Evolutionary conservation across 2,113 vertebrate genomes (phyloP), one percentile per base, ranked within the genome.

Genomic region (Pluvianellus socialis): DNA sequence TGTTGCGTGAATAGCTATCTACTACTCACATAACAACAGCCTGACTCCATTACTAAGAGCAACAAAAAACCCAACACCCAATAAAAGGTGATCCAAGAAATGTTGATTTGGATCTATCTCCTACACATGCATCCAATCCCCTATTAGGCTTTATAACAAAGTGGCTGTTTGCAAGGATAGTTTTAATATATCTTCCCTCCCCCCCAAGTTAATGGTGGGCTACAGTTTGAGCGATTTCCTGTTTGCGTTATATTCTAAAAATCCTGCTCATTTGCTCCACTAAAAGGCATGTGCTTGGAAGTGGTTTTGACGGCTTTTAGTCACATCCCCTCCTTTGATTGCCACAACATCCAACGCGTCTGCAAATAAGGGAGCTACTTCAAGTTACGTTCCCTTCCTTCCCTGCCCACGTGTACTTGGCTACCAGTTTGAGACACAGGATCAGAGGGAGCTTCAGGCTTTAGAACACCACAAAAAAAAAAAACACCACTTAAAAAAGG

Each of bases 221-320:
- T 90, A 79, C 22, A 95, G 58, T 88, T 89, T 95, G 77, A 77
- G 80, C 67, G 50, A 91, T 96, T 96, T 96, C 92, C 93, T 96
- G 87, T 94, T 96, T 94, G 74, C 61, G 72, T 90, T 96, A 85
- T 65, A 73, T 79, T 82, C 53, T 88, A 73, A 93, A 94, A 96
- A 86, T 88, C 63, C 77, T 93, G 24, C 40, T 88, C 45, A 42
- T 90, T 94, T 88, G 21, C 82, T 88, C 67, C 85, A 77, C 79
- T 92, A 76, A 86, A 93, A 94, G 50, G 67, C 96, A 93, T 71
- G 67, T 97, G 92, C 71, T 95, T 97, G 86, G 50, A 96, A 96
- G 95, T 95, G 92, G 85, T 73, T 97, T 90, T 93, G 94, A 95
- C 95, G 93, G 63, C 63, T 96, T 96, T 93, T 90, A 93, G 87